Base-by-base conservation (phyloP, 2,113 vertebrate genomes). In the Ochotona curzoniae region DNA sequence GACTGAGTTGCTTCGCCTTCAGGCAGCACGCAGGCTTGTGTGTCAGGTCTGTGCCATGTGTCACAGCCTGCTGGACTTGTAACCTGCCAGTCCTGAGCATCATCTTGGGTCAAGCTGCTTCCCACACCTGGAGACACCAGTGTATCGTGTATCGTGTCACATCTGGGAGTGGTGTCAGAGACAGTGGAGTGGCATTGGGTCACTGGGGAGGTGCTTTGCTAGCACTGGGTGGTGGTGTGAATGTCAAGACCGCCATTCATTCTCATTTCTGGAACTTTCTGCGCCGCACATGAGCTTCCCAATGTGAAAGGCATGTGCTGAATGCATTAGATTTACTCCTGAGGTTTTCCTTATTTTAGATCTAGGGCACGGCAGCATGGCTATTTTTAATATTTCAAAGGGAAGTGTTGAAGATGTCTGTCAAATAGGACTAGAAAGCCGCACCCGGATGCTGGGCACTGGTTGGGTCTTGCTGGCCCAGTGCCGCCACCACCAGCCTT, bases 331-430 rank as follows among this genome's bases (percentile, higher is more conserved):
- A 20, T 66, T 82, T 79, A 79, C 94, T 90, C 79, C 85, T 60
- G 78, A 93, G 89, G 60, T 44, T 94, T 94, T 78, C 17, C 35
- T 64, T 95, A 26, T 66, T 93, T 93, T 74, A 82, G 91, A 88
- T 83, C 60, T 76, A 88, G 89, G 91, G 86, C 79, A 92, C 51
- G 64, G 51, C 13, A 78, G 78, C 21, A 47, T 76, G 91, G 66
- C 81, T 90, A 18, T 92, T 95, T 96, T 92, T 90, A 85, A 73
- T 84, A 61, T 92, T 90, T 93, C 49, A 49, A 51, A 93, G 87
- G 64, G 21, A 26, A 38, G n/a, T 54, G 28, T 60, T 87, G 0
- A 2, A 35, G 80, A 15, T 15, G 2, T 30, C 12, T 70, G n/a
- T 79, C 2, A 38, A 54, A 7, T 7, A 47, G 74, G 32, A 60